phyloP scores from a whole-genome alignment of 2,797 vertebrate genomes.

The Thunnus albacares region DNA sequence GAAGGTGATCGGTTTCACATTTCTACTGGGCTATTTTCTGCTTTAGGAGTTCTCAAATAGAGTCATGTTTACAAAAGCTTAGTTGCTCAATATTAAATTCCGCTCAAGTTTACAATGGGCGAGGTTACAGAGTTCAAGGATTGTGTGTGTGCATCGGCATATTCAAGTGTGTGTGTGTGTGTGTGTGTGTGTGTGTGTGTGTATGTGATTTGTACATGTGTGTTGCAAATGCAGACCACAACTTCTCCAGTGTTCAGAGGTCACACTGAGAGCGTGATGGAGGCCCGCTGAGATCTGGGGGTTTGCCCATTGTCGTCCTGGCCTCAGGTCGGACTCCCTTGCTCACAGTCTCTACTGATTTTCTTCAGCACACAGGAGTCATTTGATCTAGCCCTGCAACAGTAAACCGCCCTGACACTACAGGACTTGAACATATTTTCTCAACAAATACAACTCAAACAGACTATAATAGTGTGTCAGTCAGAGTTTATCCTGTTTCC shows the following conservation, averaged over 20 bases:
- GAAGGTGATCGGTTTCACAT: slow-evolving; percentile 58
- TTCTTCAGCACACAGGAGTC: slow-evolving; percentile 64
- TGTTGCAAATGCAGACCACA: slow-evolving; percentile 45
- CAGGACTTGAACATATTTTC: slow-evolving; percentile 59
- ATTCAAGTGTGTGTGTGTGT: background rate
- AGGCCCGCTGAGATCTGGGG: slow-evolving; percentile 70
- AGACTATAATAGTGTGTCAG: slow-evolving; percentile 59
- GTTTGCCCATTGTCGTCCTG: slow-evolving; percentile 69
- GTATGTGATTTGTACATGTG: slow-evolving; percentile 36
- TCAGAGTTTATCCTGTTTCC: slow-evolving; percentile 67
- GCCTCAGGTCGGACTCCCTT: slow-evolving; percentile 64
- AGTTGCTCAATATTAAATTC: slow-evolving; percentile 41
- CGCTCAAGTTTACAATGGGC: background rate
- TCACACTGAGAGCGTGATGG: slow-evolving; percentile 63
- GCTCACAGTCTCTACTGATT: slow-evolving; percentile 71
- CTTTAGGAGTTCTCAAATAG: slow-evolving; percentile 18
- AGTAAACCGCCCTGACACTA: slow-evolving; percentile 73
- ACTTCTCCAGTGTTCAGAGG: slow-evolving; percentile 58
- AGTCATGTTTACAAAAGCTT: slow-evolving; percentile 33
- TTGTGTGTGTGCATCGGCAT: background rate
- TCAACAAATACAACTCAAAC: slow-evolving; percentile 55
- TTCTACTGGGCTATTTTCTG: slow-evolving; percentile 32
- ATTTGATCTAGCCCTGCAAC: slow-evolving; percentile 75
- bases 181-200: slow-evolving; percentile 4
- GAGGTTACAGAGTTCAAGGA: slow-evolving; percentile 20